These are phyloP conservation scores for Syrrhaptes paradoxus DNA, from an alignment of 2,113 vertebrate species.

Conservation along the genomic window DNA sequence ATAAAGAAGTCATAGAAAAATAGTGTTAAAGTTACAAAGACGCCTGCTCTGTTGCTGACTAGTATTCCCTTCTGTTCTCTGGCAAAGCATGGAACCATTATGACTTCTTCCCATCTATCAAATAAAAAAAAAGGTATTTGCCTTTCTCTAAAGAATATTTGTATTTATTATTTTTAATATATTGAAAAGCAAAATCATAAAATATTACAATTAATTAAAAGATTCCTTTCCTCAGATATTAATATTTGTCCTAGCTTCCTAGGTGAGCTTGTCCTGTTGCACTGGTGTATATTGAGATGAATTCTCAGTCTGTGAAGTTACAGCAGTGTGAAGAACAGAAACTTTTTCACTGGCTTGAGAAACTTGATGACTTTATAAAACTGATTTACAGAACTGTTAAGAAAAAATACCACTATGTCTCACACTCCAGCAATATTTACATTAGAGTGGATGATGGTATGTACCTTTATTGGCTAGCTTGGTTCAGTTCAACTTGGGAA, in stretches of 20 bases:
- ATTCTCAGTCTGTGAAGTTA: neutral
- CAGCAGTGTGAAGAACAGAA: neutral
- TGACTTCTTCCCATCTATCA: neutral
- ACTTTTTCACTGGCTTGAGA: neutral
- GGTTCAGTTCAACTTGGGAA: neutral
- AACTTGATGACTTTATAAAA: neutral
- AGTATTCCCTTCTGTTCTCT: neutral
- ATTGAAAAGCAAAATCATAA: neutral
- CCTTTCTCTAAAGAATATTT: neutral
- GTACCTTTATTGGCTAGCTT: neutral
- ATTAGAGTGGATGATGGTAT: neutral
- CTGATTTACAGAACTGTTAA: neutral
- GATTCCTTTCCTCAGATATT: neutral
- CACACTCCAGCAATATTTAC: neutral
- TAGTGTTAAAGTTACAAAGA: neutral
- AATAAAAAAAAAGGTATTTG: rapidly evolving
- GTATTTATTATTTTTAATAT: neutral
- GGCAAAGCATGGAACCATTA: neutral
- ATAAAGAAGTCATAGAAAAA: neutral
- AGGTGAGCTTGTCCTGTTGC: neutral
- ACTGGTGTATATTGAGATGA: neutral
- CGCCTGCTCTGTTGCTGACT: neutral
- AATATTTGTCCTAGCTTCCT: neutral
- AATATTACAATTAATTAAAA: neutral
- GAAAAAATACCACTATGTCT: neutral